Base-by-base conservation (phyloP, 64 coral and sea anemone species). In the Porites lutea region DNA sequence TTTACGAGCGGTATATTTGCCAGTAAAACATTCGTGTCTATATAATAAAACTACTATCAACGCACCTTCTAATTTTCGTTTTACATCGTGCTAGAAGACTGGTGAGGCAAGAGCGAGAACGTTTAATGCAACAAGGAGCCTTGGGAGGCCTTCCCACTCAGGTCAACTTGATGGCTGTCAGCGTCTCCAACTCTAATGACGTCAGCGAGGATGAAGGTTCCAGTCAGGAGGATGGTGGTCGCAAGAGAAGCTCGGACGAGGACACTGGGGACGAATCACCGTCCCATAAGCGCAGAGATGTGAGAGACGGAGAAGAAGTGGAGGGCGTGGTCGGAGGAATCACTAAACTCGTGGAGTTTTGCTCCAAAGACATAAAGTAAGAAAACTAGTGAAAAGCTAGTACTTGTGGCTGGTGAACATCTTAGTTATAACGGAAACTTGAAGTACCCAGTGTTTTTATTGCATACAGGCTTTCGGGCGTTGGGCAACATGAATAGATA, bases 311-410 rank as follows among this genome's bases (percentile, higher is more conserved):
- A 45, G 90, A 95, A 20, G 92, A 90, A n/a, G 86, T 71, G 3
- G 94, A 94, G 61, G 95, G 94, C 10, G 82, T 79, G 55, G 91
- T 91, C 45, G 93, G 92, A 14, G 97, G 97, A 21, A 98, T 98
- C 67, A 96, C 90, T n/a, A 98, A 98, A 93, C 90, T 98, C 16
- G 97, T 98, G 63, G 97, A 98, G 75, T 98, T 98, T 79, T 98
- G 97, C 73, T 98, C 97, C 10, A 98, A 98, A 79, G 97, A 96
- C 77, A 98, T 98, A 74, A 98, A 95, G 97, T 98, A 96, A 91
- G 97, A 86, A 63, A 3, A 59, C 54, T 57, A 5, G 12, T 57
- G 54, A 57, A 57, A 57, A 7, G 12, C 54, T 57, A 57, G 54
- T 57, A 7, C 54, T 4, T 9, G 54, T 7, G 54, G 54, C 54